A percentile compares a stretch with the other conserved stretches of the same genome.
Conservation (phyloP, 2,797 vertebrate genomes). For the Halcyon chelicuti region DNA sequence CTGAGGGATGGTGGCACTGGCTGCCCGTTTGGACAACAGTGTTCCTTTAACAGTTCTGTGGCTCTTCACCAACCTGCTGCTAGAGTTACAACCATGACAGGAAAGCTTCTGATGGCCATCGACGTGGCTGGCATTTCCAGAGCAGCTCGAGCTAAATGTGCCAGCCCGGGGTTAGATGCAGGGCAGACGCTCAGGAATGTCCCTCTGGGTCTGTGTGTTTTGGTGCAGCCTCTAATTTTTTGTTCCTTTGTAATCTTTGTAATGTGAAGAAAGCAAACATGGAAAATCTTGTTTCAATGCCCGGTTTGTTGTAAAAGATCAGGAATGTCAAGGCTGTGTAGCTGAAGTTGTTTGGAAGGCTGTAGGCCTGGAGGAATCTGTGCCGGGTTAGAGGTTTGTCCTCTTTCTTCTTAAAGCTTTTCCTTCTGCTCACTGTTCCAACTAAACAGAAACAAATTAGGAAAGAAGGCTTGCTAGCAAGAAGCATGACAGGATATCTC, state of each 20-base stretch:
- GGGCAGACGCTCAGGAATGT: background rate
- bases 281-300: slow-evolving; percentile 37
- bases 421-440: background rate
- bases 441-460: background rate
- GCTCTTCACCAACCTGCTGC: background rate
- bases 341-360: background rate
- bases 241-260: slow-evolving; percentile 33
- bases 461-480: background rate
- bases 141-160: background rate
- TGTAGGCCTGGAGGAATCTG: background rate
- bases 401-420: background rate
- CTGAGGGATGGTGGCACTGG: background rate
- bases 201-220: background rate
- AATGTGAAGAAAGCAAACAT: background rate
- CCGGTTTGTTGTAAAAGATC: slow-evolving; percentile 35
- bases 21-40: background rate
- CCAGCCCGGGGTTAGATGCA: background rate
- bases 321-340: slow-evolving; percentile 6
- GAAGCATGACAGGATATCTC: background rate
- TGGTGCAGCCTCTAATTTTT: slow-evolving; percentile 3
- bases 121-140: background rate
- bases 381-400: background rate
- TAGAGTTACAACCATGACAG: background rate
- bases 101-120: background rate
- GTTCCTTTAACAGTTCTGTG: fast-evolving